Conservation (phyloP, 2,113 vertebrate genomes). For the Ictalurus furcatus region DNA sequence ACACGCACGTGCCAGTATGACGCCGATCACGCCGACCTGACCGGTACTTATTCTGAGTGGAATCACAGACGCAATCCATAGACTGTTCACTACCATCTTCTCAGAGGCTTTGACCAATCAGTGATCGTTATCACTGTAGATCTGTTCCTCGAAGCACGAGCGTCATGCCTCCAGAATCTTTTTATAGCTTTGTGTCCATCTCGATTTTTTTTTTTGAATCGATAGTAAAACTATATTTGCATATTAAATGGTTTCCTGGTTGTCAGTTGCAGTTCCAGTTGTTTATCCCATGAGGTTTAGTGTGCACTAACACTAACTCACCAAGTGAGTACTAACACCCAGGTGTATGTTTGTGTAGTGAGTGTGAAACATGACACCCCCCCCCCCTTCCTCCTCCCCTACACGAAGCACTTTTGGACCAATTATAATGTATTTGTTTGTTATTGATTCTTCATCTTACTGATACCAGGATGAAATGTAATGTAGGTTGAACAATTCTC, state of each 20-base stretch:
- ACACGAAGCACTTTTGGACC: constrained; percentile 47
- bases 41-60: neutral
- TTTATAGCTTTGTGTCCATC: neutral
- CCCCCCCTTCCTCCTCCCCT: neutral
- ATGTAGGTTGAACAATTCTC: neutral
- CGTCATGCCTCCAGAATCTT: neutral
- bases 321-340: constrained; percentile 15
- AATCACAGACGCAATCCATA: neutral
- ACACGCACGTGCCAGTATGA: constrained; percentile 96
- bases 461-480: neutral
- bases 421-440: constrained; percentile 13
- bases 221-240: constrained; percentile 24
- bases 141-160: neutral
- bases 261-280: constrained; percentile 13
- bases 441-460: neutral
- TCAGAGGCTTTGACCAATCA: neutral
- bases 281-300: constrained; percentile 28
- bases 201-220: neutral
- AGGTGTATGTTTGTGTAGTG: constrained; percentile 19
- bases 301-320: neutral
- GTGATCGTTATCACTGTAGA: neutral
- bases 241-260: constrained; percentile 9
- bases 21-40: neutral
- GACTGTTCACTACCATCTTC: neutral
- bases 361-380: neutral